These are phyloP conservation scores for Caenorhabditis becei DNA, from an alignment of 2,888 invertebrate genomes.

Conservation along the genomic window DNA sequence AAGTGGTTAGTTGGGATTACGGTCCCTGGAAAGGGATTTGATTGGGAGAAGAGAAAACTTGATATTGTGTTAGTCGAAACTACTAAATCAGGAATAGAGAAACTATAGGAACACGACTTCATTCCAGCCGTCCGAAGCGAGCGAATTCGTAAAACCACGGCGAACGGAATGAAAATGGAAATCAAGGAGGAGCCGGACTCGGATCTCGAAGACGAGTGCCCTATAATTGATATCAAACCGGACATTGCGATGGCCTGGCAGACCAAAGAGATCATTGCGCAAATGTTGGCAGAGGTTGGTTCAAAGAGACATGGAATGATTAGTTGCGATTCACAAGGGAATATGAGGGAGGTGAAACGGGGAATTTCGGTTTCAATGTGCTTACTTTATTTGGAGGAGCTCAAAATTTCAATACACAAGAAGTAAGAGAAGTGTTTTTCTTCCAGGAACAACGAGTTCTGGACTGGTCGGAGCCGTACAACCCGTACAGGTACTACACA, in stretches of 20 bases:
- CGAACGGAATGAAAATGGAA: conserved; percentile 22
- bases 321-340: not conserved
- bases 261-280: conserved; percentile 17
- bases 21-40: too few relatives aligned
- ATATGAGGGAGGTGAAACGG: too few relatives aligned
- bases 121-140: conserved; percentile 59
- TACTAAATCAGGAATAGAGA: too few relatives aligned
- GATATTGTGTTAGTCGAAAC: too few relatives aligned
- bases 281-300: conserved; percentile 11
- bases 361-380: too few relatives aligned
- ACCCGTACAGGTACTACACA: conserved; percentile 12
- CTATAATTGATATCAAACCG: conserved; percentile 34
- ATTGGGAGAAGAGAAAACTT: too few relatives aligned
- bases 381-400: too few relatives aligned
- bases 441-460: conserved; percentile 37
- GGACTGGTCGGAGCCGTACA: conserved; percentile 21
- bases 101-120: not conserved
- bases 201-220: conserved; percentile 42
- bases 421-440: too few relatives aligned
- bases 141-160: conserved; percentile 7
- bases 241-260: conserved; percentile 24
- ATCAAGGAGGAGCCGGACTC: conserved; percentile 32
- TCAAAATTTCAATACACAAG: too few relatives aligned
- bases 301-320: not conserved
- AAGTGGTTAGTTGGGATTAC: conserved; percentile 30